Conservation (phyloP, 2,113 vertebrate species). For the Anoura caudifer region DNA sequence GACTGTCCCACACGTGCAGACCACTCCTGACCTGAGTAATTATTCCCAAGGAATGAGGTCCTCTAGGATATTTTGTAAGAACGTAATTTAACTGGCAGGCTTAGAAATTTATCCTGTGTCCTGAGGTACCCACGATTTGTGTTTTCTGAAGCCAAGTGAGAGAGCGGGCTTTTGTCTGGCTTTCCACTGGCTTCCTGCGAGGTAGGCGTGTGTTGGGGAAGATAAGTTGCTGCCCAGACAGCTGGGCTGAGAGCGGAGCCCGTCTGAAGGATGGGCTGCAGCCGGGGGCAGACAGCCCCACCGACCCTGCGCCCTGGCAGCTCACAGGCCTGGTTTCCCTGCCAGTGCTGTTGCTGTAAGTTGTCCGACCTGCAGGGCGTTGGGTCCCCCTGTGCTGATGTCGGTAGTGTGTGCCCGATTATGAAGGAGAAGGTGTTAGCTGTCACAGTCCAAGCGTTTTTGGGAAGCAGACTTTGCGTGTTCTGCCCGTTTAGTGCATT, state of each 20-base stretch:
- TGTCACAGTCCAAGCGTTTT: background rate
- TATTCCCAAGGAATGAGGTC: background rate
- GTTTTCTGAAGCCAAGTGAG: conserved; percentile 24
- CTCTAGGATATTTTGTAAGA: background rate
- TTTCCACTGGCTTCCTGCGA: background rate
- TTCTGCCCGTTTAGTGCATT: background rate
- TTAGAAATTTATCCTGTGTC: background rate
- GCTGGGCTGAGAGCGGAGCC: background rate
- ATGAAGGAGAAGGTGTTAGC: background rate
- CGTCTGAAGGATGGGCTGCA: background rate
- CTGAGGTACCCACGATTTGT: background rate
- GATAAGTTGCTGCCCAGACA: background rate
- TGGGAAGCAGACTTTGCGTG: background rate
- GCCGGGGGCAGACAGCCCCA: background rate
- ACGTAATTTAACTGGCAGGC: conserved; percentile 18
- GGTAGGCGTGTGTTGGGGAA: background rate
- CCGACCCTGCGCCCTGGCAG: background rate
- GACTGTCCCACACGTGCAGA: fast-evolving
- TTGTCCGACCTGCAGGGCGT: background rate
- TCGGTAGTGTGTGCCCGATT: background rate
- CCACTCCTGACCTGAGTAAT: background rate
- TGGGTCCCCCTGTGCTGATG: background rate
- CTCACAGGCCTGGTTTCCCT: background rate
- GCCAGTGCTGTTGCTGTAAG: background rate
- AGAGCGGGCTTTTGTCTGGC: conserved; percentile 1